Base-by-base conservation (phyloP, 2,113 vertebrate genomes). In the Tychaedon coryphoeus region DNA sequence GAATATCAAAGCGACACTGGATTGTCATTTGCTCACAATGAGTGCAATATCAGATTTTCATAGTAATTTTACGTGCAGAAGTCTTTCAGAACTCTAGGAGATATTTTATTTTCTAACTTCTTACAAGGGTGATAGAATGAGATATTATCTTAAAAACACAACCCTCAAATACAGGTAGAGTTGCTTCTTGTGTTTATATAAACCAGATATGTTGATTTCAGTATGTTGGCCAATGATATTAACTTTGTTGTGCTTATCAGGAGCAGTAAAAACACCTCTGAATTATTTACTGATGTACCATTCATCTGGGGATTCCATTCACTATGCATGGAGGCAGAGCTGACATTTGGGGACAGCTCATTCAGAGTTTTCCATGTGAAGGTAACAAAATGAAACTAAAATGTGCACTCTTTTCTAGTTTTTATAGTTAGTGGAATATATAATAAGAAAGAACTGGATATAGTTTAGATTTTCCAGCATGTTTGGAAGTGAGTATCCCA, bases 131-230 rank as follows among this genome's bases (percentile, higher is more conserved):
- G 47, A 50, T 66, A 54, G 67, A 86, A 61, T 0, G 5, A 92
- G 88, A 77, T 93, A 58, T 0, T 85, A 78, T 92, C 95, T 96
- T 92, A 88, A 87, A 86, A 92, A 78, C 72, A 88, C 79, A 93
- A 28, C 74, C 65, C 69, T 90, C 75, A 86, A 34, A 18, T 74
- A 58, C 80, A 85, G 64, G 74, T 82, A 38, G 71, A 67, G 76
- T 80, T 93, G 58, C 70, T 94, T 88, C 64, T 90, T 62, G n/a
- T 95, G 82, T 94, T 94, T 88, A 43, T 72, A 57, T 65, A 76
- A 94, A 78, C 12, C 20, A 48, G 45, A 6, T 70, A 10, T 60
- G 92, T 94, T 93, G 84, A 85, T 81, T 77, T 85, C 19, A 82
- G 45, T 45, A 26, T 66, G 67, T 83, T 94, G 79, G 67, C 50